These are phyloP conservation scores for Boleophthalmus pectinirostris DNA, from an alignment of 2,113 vertebrate species.

Conservation along the genomic window DNA sequence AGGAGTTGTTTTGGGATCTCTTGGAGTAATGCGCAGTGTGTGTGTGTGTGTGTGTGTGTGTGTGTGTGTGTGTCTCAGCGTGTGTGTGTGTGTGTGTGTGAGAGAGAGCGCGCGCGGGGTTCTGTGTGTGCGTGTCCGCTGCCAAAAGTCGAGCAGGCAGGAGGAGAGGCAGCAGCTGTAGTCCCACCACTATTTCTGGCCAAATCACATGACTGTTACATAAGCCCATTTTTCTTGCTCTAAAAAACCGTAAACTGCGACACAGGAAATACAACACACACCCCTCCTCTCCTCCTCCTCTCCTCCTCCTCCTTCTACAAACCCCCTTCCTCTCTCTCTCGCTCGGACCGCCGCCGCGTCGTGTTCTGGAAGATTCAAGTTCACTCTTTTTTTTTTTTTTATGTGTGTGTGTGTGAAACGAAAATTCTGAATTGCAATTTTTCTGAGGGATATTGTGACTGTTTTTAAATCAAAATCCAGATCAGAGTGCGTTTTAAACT, in stretches of 20 bases:
- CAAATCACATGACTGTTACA: conserved; percentile 84
- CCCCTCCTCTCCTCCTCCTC: conserved; percentile 20
- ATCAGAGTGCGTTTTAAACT: no score
- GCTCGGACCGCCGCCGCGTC: conserved; percentile 60
- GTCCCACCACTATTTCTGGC: conserved; percentile 84
- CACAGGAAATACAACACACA: conserved; percentile 77
- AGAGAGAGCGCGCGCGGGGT: no score
- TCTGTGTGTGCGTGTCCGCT: conserved; percentile 46
- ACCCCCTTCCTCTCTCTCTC: neutral
- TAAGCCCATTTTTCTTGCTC: conserved; percentile 87
- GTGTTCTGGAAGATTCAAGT: no score
- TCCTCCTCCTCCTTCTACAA: neutral
- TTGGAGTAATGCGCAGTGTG: conserved; percentile 70
- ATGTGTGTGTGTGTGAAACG: no score
- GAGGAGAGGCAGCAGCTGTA: conserved; percentile 82
- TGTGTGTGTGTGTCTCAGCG: no score
- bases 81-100: conserved; percentile 56
- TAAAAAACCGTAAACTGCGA: conserved; percentile 85
- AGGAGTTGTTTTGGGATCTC: conserved; percentile 73
- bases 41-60: conserved; percentile 45
- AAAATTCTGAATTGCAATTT: no score
- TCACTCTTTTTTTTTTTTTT: no score
- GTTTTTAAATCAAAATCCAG: no score
- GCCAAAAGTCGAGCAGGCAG: conserved; percentile 78
- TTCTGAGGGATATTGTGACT: no score